A percentile compares a stretch with the other conserved stretches of the same genome.
These are phyloP conservation scores for Dicycla oo DNA, from an alignment of 2,888 invertebrate species.

Conservation along the genomic window DNA sequence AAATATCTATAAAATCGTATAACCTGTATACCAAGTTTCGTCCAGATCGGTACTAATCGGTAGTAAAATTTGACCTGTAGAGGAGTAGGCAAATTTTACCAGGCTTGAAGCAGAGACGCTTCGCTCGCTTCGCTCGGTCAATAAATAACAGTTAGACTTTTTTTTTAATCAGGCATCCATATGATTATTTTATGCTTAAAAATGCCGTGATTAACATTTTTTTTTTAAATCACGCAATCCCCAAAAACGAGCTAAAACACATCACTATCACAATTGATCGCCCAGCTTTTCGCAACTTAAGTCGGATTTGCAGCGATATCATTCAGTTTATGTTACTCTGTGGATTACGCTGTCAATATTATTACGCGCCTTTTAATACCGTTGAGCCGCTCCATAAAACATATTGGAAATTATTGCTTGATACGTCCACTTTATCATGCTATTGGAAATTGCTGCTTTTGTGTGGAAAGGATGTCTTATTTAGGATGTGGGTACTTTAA, in stretches of 20 bases:
- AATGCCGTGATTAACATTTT: background rate
- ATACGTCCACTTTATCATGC: constrained; percentile 77
- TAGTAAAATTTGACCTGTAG: no score
- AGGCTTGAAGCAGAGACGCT: no score
- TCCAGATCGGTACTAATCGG: no score
- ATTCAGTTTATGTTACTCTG: constrained; percentile 81
- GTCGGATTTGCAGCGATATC: constrained; percentile 86
- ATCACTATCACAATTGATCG: constrained; percentile 58
- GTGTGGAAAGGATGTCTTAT: constrained; percentile 60
- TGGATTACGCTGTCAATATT: constrained; percentile 89
- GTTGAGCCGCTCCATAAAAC: constrained; percentile 88
- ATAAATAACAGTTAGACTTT: no score
- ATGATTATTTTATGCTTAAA: no score
- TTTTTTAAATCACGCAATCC: constrained; percentile 10
- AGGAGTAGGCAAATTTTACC: no score
- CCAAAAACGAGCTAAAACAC: constrained; percentile 32
- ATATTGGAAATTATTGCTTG: constrained; percentile 86
- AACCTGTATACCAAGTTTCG: no score
- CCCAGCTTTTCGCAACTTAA: constrained; percentile 80
- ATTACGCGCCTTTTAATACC: constrained; percentile 89
- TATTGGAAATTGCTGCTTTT: constrained; percentile 70
- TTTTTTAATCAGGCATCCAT: no score
- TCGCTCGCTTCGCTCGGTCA: no score
- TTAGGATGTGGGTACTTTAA: constrained; percentile 27
- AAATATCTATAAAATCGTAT: no score